Evolutionary conservation across 2,797 vertebrate species (phyloP), one percentile per base, ranked within the genome.

Genomic region (Chelonia mydas): DNA sequence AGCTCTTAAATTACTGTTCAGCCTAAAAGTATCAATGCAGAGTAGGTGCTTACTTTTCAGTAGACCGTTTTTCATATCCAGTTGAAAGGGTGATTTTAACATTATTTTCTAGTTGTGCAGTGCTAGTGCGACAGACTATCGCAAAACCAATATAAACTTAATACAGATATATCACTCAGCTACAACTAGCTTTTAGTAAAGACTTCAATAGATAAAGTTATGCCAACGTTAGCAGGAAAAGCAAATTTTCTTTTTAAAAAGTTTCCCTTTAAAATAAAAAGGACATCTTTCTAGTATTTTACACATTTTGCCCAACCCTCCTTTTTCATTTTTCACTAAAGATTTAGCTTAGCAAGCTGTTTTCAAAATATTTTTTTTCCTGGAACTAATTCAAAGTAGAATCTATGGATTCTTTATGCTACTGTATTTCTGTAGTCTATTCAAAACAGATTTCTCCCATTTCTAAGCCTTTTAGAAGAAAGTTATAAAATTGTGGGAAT

Each of bases 1-100:
- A 83, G 82, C 68, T 92, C 90, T 68, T 59, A 88, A 81, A 93
- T 45, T 65, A 92, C 95, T 96, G 87, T 91, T 94, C 1, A 0
- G 96, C 85, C 87, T 84, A 3, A 13, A 54, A n/a, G 9, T 28
- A 1, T 28, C 77, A 53, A 90, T 80, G 76, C 59, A 16, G 0
- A 5, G 0, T 0, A 2, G 41, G 49, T 59, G 21, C 25, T 84
- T 54, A 72, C 5, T 0, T 33, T 59, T 79, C 74, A 37, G 78
- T 15, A 41, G 23, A 45, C 41, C 45, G 72, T 45, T 74, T 74
- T 74, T 27, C 21, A 41, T 74, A 45, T 45, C 72, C 72, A 45
- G 11, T 45, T 74, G 72, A 72, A 72, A 72, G 37, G 41, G 37
- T 23, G 19, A 72, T 11, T 3, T 12, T 72, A 45, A 11, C 2